Percentiles rank a stretch among this genome's conserved stretches.
Conservation (phyloP, 2,113 vertebrate genomes). For the Bothrops jararaca region DNA sequence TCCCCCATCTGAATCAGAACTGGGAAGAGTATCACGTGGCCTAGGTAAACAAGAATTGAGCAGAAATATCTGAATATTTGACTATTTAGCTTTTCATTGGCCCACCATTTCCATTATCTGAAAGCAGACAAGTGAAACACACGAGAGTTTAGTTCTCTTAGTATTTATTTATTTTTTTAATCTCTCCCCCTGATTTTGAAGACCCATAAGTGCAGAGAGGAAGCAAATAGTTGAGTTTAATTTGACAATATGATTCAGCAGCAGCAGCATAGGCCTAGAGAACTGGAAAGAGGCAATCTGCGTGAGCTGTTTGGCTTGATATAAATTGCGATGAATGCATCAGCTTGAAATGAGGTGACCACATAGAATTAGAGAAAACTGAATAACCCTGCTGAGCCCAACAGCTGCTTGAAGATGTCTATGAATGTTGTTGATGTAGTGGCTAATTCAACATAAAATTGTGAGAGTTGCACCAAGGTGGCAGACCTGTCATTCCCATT, state of each 20-base stretch:
- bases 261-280: constrained; percentile 53
- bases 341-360: constrained; percentile 33
- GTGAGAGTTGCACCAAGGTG: constrained; percentile 52
- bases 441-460: constrained; percentile 64
- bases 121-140: background rate
- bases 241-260: constrained; percentile 61
- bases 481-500: constrained; percentile 42
- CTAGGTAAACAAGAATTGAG: background rate
- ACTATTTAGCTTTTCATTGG: background rate
- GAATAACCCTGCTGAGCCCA: constrained; percentile 54
- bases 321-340: constrained; percentile 55
- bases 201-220: background rate
- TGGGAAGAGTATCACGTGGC: background rate
- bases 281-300: constrained; percentile 7
- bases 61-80: background rate
- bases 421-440: constrained; percentile 49
- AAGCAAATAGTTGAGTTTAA: constrained; percentile 44
- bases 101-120: background rate
- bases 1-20: background rate
- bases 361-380: constrained; percentile 42
- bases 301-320: constrained; percentile 48
- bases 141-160: background rate
- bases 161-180: too few species aligned
- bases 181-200: background rate
- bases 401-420: constrained; percentile 66